Base-by-base conservation (phyloP, 2,888 invertebrate species). In the Chrysina gloriosa region DNA sequence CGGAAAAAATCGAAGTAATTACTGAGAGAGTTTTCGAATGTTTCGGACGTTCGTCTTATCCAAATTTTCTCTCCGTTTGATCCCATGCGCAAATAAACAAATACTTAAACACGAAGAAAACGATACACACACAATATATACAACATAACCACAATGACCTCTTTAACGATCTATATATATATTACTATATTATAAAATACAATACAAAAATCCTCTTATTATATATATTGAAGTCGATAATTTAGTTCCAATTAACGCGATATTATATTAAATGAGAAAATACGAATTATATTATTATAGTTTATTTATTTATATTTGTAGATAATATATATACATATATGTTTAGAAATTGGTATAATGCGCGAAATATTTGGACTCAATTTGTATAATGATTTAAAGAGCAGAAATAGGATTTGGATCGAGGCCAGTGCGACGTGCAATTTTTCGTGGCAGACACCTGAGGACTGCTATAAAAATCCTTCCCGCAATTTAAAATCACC, bases 221-320 rank as follows among this genome's bases (percentile, higher is more conserved):
- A 79, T 80, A 80, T 81, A 81, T 80, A 79, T 80, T 77, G 77
- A 75, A 79, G 78, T 78, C 79, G 76, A 77, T 80, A 23, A 80
- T 76, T 77, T 78, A 78, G 77, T 80, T 79, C 76, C 77, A 77
- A 71, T 69, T 73, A 77, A 70, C 77, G 80, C 79, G 80, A 78
- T 77, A 72, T 77, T 73, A 72, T 77, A 77, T 75, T 77, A 75
- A 80, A 77, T 78, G 77, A 78, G 76, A 77, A 69, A 52, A 70
- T 69, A 69, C 66, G 66, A 70, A 63, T 66, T 70, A 72, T 73
- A 69, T 67, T 71, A 69, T 66, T 71, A 81, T 81, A 82, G 81
- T 83, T 82, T 83, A 84, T 84, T 84, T 83, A 84, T 84, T 84
- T 83, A 83, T 83, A 81, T 80, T 79, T 82, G 82, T 83, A 83